Evolutionary conservation across 1,140 invertebrate species (phyloP), one percentile per base, ranked within the genome.

Genomic region (Carposina sasakii): DNA sequence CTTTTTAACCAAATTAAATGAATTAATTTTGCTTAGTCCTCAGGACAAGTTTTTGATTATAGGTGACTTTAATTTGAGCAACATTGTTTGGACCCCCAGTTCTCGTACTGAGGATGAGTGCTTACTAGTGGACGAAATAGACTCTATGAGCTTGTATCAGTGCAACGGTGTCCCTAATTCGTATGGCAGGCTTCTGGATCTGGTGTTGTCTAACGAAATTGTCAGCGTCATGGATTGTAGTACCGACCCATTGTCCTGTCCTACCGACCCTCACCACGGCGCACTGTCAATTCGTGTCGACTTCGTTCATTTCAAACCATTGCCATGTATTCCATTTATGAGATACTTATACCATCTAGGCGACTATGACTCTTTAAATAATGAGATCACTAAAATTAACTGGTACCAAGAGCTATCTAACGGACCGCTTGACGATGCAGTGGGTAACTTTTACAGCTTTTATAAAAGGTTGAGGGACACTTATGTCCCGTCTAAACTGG

Each of bases 221-320:
- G 16, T 54, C 2, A 16, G 15, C 1, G 59, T 61, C 10, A 22
- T 9, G 0, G 42, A 54, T 2, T 48, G 50, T 41, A n/a, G n/a
- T n/a, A 3, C 4, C 10, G 46, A 57, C n/a, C 40, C 48, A 0
- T 34, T 61, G 16, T 45, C 52, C 0, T n/a, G n/a, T n/a, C 55
- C 55, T 10, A 50, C 42, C 19, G 54, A 57, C 36, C 17, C 26
- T 8, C 28, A 54, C 23, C 59, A 61, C 15, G 34, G 42, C 3
- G 54, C 52, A 15, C 24, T 61, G 1, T 1, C 41, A 23, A 48
- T 54, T 22, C n/a, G 16, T 2, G 23, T 48, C 10, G 30, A 48
- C 19, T 20, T 41, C 9, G 10, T 44, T 22, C 5, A 39, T 28
- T 1, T 1, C 3, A 5, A 8, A n/a, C n/a, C 8, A 0, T 37